phyloP scores from a whole-genome alignment of 2,113 vertebrate genomes.

The Heteronetta atricapilla region DNA sequence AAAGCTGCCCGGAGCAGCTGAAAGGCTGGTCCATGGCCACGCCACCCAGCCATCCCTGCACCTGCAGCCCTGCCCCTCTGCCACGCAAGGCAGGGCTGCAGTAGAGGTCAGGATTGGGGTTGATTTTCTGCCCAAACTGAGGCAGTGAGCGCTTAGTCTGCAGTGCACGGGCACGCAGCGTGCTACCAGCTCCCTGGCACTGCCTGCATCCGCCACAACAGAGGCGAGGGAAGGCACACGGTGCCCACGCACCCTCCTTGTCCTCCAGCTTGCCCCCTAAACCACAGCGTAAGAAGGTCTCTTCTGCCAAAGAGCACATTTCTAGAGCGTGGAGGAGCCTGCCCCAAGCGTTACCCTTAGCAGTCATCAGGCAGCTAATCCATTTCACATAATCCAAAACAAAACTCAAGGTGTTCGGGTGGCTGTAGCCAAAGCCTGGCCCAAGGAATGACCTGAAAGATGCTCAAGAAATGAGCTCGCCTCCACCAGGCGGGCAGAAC shows the following conservation, averaged over 20 bases:
- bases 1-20: not conserved
- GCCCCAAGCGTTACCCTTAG: not conserved
- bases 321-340: not conserved
- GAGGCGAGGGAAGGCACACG: not conserved
- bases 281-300: not conserved
- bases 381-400: not conserved
- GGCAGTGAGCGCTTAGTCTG: not conserved
- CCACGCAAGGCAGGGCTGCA: fast-evolving
- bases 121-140: not conserved
- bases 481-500: not conserved
- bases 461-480: not conserved
- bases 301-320: not conserved
- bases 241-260: not conserved
- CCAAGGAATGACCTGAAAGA: not conserved
- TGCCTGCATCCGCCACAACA: not conserved
- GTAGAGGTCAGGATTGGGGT: no score
- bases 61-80: no score
- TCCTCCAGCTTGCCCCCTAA: not conserved
- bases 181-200: not conserved
- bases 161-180: not conserved
- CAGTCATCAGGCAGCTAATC: not conserved
- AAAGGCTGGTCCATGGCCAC: fast-evolving
- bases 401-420: not conserved
- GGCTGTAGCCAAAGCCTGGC: not conserved
- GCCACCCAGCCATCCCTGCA: not conserved